Evolutionary conservation across 2,797 vertebrate species (phyloP).

Genomic region (Chromis chromis): DNA sequence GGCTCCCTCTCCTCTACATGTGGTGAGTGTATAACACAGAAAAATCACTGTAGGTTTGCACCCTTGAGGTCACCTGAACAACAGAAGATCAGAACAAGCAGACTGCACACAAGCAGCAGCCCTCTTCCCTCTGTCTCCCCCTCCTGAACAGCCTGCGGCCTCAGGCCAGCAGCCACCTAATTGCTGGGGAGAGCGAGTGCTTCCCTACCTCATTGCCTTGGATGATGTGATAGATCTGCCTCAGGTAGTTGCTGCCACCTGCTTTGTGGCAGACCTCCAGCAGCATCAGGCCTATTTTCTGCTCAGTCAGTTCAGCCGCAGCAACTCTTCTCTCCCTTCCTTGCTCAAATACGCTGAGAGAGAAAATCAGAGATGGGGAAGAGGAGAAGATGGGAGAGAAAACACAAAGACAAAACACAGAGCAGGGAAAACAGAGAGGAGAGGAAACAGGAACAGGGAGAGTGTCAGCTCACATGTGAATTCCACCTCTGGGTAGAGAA

Average conservation of each 20-base stretch:
- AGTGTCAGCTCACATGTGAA: constrained; percentile 31
- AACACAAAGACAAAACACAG: constrained; percentile 30
- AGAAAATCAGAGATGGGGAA: constrained; percentile 45
- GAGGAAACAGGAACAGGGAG: constrained; percentile 29
- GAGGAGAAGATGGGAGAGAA: constrained; percentile 42
- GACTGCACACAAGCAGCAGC: constrained; percentile 73
- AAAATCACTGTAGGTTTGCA: constrained; percentile 83
- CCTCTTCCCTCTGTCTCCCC: constrained; percentile 55
- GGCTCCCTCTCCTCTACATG: constrained; percentile 44
- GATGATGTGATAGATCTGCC: constrained; percentile 99
- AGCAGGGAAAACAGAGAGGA: constrained; percentile 30
- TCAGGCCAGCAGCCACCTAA: constrained; percentile 97
- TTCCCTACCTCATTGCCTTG: constrained; percentile 99
- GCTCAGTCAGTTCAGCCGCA: constrained; percentile 93
- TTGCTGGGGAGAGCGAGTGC: constrained; percentile 94
- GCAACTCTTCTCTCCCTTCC: constrained; percentile 82
- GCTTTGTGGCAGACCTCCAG: constrained; percentile 99
- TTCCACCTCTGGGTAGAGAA: constrained; percentile 39
- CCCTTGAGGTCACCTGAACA: constrained; percentile 85
- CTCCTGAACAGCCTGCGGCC: constrained; percentile 85
- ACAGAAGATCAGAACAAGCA: constrained; percentile 84
- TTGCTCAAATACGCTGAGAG: constrained; percentile 84
- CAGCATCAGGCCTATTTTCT: constrained; percentile 98
- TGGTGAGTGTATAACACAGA: constrained; percentile 47
- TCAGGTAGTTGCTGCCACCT: constrained; percentile 97